These are phyloP conservation scores for Brachylomia viminalis DNA, from an alignment of 2,888 invertebrate species.

Conservation along the genomic window DNA sequence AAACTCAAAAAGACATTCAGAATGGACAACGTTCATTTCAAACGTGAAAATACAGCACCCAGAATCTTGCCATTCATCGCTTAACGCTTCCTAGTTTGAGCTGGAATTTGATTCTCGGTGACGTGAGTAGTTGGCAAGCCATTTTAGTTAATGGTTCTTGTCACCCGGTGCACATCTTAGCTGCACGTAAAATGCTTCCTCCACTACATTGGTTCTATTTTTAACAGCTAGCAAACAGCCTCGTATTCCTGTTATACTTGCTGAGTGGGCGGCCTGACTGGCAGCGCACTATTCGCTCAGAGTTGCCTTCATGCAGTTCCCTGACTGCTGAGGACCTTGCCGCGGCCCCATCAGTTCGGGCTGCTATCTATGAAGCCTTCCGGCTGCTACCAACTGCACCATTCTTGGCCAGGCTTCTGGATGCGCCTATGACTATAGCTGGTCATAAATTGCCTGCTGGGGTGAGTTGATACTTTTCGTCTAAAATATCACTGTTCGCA, in stretches of 20 bases:
- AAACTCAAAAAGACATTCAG: too few species aligned
- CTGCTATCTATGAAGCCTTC: slow-evolving; percentile 95
- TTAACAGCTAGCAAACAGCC: slow-evolving; percentile 93
- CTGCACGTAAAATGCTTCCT: neutral
- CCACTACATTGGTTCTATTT: slow-evolving; percentile 6
- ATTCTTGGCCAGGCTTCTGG: slow-evolving; percentile 94
- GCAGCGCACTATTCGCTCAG: slow-evolving; percentile 92
- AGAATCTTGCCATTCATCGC: neutral
- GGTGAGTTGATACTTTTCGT: slow-evolving; percentile 86
- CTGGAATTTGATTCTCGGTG: neutral
- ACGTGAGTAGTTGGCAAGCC: neutral
- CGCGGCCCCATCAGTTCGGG: slow-evolving; percentile 93
- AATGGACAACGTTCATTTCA: neutral
- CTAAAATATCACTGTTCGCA: neutral
- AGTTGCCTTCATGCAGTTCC: slow-evolving; percentile 91
- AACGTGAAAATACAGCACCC: neutral
- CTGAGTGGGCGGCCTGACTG: slow-evolving; percentile 92
- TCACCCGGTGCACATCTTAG: neutral
- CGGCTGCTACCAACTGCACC: slow-evolving; percentile 94
- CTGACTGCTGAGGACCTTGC: slow-evolving; percentile 91
- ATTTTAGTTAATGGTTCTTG: neutral
- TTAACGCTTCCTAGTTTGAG: neutral
- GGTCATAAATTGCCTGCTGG: slow-evolving; percentile 93
- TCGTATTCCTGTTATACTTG: slow-evolving; percentile 94
- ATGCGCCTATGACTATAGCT: slow-evolving; percentile 92